These are phyloP conservation scores for Mohoua ochrocephala DNA, from an alignment of 2,113 vertebrate species.

Conservation along the genomic window DNA sequence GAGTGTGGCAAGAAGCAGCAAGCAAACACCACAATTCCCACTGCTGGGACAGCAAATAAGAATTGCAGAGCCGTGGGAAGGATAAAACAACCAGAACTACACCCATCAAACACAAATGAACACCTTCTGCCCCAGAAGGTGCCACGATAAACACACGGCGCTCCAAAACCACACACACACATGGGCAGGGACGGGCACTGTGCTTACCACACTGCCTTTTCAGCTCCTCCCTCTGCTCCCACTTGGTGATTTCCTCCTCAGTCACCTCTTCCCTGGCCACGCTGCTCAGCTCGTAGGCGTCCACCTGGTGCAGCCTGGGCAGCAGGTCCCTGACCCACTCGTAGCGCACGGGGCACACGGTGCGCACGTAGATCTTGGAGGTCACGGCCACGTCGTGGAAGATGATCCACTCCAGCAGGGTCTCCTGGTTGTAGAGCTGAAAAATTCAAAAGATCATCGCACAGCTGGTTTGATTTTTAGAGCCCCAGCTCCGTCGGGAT, in stretches of 20 bases:
- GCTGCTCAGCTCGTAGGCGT: constrained; percentile 89
- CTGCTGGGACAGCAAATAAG: not conserved
- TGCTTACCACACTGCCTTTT: constrained; percentile 80
- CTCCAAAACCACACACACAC: rapidly evolving
- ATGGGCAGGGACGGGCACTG: rapidly evolving
- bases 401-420: constrained; percentile 89
- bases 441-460: not conserved
- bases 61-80: not conserved
- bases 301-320: constrained; percentile 91
- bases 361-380: constrained; percentile 88
- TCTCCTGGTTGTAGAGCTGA: constrained; percentile 88
- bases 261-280: constrained; percentile 91
- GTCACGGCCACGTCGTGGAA: constrained; percentile 93
- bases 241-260: constrained; percentile 81
- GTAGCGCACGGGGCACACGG: constrained; percentile 90
- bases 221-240: constrained; percentile 81
- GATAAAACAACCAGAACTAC: not conserved
- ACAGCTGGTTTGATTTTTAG: not conserved
- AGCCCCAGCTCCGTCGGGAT: not conserved
- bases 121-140: not conserved
- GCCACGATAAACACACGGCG: rapidly evolving
- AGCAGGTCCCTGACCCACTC: constrained; percentile 93
- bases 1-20: not conserved
- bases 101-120: not conserved
- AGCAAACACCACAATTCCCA: not conserved